phyloP scores from a whole-genome alignment of 2,888 invertebrate genomes.

The Sarcophaga variegata region DNA sequence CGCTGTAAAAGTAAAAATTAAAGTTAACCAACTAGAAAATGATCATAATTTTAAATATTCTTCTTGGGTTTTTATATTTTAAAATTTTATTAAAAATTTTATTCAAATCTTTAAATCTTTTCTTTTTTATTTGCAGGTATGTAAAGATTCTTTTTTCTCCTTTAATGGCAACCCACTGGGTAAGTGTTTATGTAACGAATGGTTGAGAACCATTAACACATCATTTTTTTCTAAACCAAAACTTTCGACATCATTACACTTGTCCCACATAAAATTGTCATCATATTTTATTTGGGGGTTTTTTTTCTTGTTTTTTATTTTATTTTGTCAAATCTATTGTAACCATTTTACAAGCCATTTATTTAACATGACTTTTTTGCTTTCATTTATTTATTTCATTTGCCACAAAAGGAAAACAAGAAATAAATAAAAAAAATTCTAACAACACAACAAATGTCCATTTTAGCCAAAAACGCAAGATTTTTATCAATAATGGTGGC shows the following conservation, averaged over 20 bases:
- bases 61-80: too few relatives aligned
- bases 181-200: neutral
- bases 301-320: too few relatives aligned
- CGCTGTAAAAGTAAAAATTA: too few relatives aligned
- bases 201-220: constrained; percentile 31
- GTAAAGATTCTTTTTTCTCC: neutral
- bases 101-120: too few relatives aligned
- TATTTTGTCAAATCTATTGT: constrained; percentile 55
- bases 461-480: constrained; percentile 48
- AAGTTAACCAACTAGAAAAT: too few relatives aligned
- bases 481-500: constrained; percentile 52
- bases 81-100: too few relatives aligned
- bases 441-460: constrained; percentile 33
- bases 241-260: constrained; percentile 60
- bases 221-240: constrained; percentile 19
- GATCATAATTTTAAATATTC: too few relatives aligned
- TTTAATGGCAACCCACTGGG: too few relatives aligned
- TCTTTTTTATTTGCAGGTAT: constrained; percentile 50
- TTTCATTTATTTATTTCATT: constrained; percentile 29
- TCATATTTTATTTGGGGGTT: constrained; percentile 44
- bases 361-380: constrained; percentile 44
- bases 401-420: too few relatives aligned
- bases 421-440: constrained; percentile 37
- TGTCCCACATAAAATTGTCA: constrained; percentile 50
- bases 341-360: constrained; percentile 63